Base-by-base conservation (phyloP, 2,888 invertebrate genomes). In the Unio pictorum region DNA sequence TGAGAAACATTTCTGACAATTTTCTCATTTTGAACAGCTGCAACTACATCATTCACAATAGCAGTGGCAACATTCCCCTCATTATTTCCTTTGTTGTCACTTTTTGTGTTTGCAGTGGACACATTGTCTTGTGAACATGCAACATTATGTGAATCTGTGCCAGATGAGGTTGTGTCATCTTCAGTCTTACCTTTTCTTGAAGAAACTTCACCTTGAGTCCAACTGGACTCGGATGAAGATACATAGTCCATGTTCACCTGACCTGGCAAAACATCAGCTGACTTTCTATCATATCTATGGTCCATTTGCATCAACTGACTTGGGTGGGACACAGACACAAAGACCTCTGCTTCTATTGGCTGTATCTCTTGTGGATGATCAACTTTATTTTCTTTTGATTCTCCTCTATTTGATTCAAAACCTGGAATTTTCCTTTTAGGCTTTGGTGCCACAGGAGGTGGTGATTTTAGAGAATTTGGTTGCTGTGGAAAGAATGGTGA, bases 371-470 rank as follows among this genome's bases (percentile, higher is more conserved):
- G 71, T 62, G 30, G 23, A 66, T 69, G 72, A 45, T 66, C 62
- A 11, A n/a, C 54, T 55, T 63, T 4, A 45, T 23, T 61, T n/a
- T 67, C 70, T 57, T 61, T 60, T 15, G 45, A 45, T 45, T 45
- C 45, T 15, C 15, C 45, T 45, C 45, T 45, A 11, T 45, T 45
- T 45, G 45, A 45, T 45, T 45, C 45, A 45, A 45, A 45, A 45
- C 45, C 45, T 45, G 15, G 15, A 45, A 15, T 8, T 63, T 55
- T 23, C 55, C 58, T 62, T 64, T 68, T 75, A 34, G 84, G 82
- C 73, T 83, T 84, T 8, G 83, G 82, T 11, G 84, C 79, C 18
- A 83, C 80, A 56, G 80, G 75, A 30, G 85, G 84, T 18, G 83
- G 78, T 7, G 57, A 60, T 54, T 80, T 75, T 26, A 66, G 58